Evolutionary conservation across 2,797 vertebrate genomes (phyloP).

Genomic region (Rhodeus uyekii): DNA sequence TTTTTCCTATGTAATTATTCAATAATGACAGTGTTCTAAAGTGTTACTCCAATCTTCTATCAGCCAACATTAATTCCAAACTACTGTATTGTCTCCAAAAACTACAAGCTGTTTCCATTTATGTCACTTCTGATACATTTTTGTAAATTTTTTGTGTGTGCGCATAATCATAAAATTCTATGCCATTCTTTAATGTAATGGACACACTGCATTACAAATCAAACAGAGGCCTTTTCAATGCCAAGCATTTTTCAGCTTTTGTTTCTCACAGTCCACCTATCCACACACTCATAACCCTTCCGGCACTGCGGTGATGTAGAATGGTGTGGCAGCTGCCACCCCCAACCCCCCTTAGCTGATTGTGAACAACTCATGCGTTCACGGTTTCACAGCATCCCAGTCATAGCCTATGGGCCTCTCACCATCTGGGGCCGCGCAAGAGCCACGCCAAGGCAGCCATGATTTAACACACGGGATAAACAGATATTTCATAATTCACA

Average conservation of each 20-base stretch:
- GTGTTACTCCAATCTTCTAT: neutral
- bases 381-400: constrained; percentile 50
- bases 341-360: constrained; percentile 39
- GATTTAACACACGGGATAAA: constrained; percentile 48
- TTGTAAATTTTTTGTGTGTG: neutral
- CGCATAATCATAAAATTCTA: constrained; percentile 4
- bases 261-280: constrained; percentile 20
- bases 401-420: constrained; percentile 42
- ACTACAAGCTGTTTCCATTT: neutral
- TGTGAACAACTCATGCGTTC: constrained; percentile 52
- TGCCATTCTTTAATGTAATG: neutral
- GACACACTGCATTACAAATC: constrained; percentile 18
- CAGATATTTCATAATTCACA: constrained; percentile 44
- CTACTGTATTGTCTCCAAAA: neutral
- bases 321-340: constrained; percentile 56
- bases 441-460: constrained; percentile 14
- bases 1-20: too few species aligned
- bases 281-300: neutral
- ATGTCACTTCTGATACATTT: neutral
- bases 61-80: neutral
- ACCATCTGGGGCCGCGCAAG: constrained; percentile 52
- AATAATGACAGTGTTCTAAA: too few species aligned
- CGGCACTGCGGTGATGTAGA: constrained; percentile 13
- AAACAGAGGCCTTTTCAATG: constrained; percentile 1
- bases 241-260: constrained; percentile 21